Base-by-base conservation (phyloP, 2,797 vertebrate species). In the Menidia menidia region DNA sequence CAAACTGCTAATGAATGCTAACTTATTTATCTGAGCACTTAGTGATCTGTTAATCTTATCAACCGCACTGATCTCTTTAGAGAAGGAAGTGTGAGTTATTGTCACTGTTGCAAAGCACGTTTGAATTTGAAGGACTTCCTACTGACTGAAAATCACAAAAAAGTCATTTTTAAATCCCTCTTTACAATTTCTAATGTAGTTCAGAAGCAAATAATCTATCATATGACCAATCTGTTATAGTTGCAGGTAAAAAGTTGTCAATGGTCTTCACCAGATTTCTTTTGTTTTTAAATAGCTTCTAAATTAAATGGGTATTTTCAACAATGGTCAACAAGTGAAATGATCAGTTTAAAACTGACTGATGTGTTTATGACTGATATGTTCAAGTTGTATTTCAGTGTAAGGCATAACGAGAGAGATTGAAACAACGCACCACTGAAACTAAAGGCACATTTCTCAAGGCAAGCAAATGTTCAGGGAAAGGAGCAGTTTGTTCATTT, bases 21-120 rank as follows among this genome's bases (percentile, higher is more conserved):
- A 65, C 63, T 43, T 18, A 35, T 45, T 65, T 64, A 54, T 51
- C 41, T 44, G 62, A 54, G 51, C 51, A 53, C 39, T 50, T 32
- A 45, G 14, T 18, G 30, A 18, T 54, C 63, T 16, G 41, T 45
- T 65, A 47, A 55, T 45, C 52, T 16, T 43, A 64, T 64, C 62
- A 64, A 54, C 62, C 15, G 32, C 41, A 53, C 4, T 18, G 39
- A 32, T 32, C 5, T 52, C 18, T 52, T 52, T 6, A 25, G 25
- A 25, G 25, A 25, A 25, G 25, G 25, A 25, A 25, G 25, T 1
- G 25, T 1, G 25, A 25, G 2, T 25, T 25, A 25, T 25, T 25
- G 25, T 25, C 25, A 25, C 25, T 25, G 25, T 25, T 25, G 25
- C 35, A 39, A 39, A 5, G 5, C 3, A 39, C 35, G 1, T 39